Percentiles rank a stretch among this genome's conserved stretches.
phyloP scores from a whole-genome alignment of 1,140 invertebrate genomes.

The Sminthurinus signatus region DNA sequence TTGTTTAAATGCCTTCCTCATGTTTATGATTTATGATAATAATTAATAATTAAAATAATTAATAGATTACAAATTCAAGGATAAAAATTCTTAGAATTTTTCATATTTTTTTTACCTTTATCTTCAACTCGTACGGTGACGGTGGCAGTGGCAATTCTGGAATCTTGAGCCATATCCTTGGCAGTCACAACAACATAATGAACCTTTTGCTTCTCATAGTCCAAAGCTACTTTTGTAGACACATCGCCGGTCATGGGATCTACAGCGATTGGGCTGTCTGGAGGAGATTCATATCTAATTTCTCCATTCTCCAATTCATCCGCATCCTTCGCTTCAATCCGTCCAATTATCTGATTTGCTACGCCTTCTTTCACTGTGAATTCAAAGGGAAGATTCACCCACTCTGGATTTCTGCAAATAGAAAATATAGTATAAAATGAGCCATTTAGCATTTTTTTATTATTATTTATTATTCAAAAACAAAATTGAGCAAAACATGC shows the following conservation, averaged over 20 bases:
- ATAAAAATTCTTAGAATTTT: too few relatives aligned
- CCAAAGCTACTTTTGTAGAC: slow-evolving; percentile 63
- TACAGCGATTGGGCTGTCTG: slow-evolving; percentile 69
- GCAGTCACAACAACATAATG: slow-evolving; percentile 69
- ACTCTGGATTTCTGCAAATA: slow-evolving; percentile 59
- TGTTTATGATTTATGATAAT: too few relatives aligned
- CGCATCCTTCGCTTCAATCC: slow-evolving; percentile 71
- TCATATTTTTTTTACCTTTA: too few relatives aligned
- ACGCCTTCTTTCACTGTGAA: slow-evolving; percentile 75
- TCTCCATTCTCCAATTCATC: slow-evolving; percentile 64
- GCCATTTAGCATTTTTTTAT: too few relatives aligned
- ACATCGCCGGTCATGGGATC: slow-evolving; percentile 72
- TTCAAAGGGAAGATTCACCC: slow-evolving; percentile 50
- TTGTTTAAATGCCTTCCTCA: neutral
- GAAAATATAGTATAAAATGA: too few relatives aligned
- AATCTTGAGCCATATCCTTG: slow-evolving; percentile 75
- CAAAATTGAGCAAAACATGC: too few relatives aligned
- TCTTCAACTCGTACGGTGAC: slow-evolving; percentile 75
- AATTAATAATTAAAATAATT: too few relatives aligned
- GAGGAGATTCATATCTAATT: slow-evolving; percentile 59
- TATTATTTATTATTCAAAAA: too few relatives aligned
- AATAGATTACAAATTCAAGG: too few relatives aligned
- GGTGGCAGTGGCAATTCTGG: slow-evolving; percentile 70
- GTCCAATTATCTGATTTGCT: slow-evolving; percentile 60
- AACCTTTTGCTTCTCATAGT: slow-evolving; percentile 74